Evolutionary conservation across 2,113 vertebrate species (phyloP).

Genomic region (Oryzias woworae): DNA sequence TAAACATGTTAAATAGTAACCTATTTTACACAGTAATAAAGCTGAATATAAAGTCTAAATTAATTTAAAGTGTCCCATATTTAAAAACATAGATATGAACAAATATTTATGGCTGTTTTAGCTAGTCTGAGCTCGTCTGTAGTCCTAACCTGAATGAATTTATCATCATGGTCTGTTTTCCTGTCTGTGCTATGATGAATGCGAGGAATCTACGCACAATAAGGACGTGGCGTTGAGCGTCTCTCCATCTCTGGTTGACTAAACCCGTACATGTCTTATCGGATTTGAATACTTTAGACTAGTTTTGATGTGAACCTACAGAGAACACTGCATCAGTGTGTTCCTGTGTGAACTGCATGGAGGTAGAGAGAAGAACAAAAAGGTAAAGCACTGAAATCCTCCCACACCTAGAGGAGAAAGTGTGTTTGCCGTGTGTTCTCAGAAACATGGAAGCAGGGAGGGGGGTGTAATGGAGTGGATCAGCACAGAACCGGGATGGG

Average conservation of each 20-base stretch:
- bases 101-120: too few relatives aligned
- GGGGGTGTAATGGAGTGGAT: constrained; percentile 32
- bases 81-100: too few relatives aligned
- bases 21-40: too few relatives aligned
- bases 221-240: constrained; percentile 3
- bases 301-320: constrained; percentile 45
- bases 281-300: constrained; percentile 15
- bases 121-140: too few relatives aligned
- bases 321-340: constrained; percentile 67
- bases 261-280: background rate
- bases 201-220: background rate
- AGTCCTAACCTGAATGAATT: too few relatives aligned
- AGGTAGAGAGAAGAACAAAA: constrained; percentile 49
- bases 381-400: constrained; percentile 49
- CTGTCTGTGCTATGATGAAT: too few relatives aligned
- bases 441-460: constrained; percentile 24
- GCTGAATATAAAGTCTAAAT: too few relatives aligned
- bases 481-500: too few relatives aligned
- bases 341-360: constrained; percentile 46
- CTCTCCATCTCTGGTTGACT: constrained; percentile 31
- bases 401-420: constrained; percentile 11
- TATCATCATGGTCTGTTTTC: too few relatives aligned
- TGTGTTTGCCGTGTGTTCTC: constrained; percentile 29
- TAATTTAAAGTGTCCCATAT: too few relatives aligned
- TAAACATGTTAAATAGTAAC: too few relatives aligned